A percentile compares a stretch with the other conserved stretches of the same genome.
Conservation (phyloP, 2,113 vertebrate species). For the Campylomormyrus numenius region DNA sequence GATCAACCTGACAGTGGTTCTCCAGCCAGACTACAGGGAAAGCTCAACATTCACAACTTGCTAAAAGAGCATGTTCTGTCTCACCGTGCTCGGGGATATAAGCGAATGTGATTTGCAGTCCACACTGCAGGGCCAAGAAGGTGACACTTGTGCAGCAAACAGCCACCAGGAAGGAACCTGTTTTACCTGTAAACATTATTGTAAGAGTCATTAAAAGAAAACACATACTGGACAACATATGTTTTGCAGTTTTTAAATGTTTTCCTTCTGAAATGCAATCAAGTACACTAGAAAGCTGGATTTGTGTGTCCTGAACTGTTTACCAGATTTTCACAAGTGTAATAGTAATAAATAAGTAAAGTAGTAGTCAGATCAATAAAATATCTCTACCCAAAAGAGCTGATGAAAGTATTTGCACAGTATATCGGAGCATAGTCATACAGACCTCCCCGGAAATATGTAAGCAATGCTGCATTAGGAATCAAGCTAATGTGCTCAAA, state of each 20-base stretch:
- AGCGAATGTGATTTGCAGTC: slow-evolving; percentile 59
- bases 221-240: not conserved
- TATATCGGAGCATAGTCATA: not conserved
- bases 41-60: not conserved
- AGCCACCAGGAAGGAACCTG: slow-evolving; percentile 45
- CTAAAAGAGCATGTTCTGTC: not conserved
- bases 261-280: not conserved
- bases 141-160: slow-evolving; percentile 50
- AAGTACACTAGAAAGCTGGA: not conserved
- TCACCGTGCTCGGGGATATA: slow-evolving; percentile 55
- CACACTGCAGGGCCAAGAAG: slow-evolving; percentile 58
- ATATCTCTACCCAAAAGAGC: not conserved
- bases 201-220: not conserved
- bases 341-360: too few species aligned
- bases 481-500: not conserved
- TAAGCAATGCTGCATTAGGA: not conserved
- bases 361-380: not conserved
- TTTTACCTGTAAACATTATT: slow-evolving; percentile 44
- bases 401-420: not conserved
- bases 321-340: not conserved
- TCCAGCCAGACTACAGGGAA: not conserved
- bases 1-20: not conserved
- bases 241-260: not conserved
- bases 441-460: not conserved
- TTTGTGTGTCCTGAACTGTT: not conserved